Evolutionary conservation across 2,888 invertebrate genomes (phyloP).

Genomic region (Hypercompe scribonia): DNA sequence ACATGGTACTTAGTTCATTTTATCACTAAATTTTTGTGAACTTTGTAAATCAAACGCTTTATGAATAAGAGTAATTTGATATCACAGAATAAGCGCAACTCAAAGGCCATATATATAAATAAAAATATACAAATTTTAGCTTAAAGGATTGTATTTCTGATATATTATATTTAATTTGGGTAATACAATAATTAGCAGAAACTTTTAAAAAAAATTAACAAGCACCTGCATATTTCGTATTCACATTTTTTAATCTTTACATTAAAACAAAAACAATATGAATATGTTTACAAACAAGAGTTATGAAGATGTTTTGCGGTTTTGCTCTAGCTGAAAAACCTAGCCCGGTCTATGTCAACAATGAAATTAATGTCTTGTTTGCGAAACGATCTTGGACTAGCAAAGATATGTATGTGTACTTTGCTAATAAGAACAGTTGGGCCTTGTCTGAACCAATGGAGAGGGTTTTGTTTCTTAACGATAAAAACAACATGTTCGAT

Average conservation of each 20-base stretch:
- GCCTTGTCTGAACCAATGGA: neutral
- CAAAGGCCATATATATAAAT: no score
- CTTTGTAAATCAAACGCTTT: no score
- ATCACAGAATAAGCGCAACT: no score
- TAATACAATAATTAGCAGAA: no score
- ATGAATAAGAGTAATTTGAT: no score
- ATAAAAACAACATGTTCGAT: conserved; percentile 26
- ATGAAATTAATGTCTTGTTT: conserved; percentile 17
- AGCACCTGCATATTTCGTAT: no score
- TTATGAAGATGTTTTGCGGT: neutral
- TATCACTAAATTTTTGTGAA: no score
- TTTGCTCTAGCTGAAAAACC: neutral
- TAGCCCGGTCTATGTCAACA: conserved; percentile 18
- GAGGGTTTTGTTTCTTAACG: conserved; percentile 1
- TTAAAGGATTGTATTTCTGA: no score
- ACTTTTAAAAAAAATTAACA: no score
- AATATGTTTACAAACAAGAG: neutral
- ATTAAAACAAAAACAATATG: neutral
- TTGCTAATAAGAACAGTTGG: conserved; percentile 1
- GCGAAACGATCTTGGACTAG: conserved; percentile 8
- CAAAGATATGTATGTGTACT: neutral
- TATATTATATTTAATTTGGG: no score
- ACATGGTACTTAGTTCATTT: no score
- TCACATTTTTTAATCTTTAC: neutral
- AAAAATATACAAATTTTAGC: no score